Conservation (phyloP, 2,113 vertebrate genomes). For the Microcebus jonahi region DNA sequence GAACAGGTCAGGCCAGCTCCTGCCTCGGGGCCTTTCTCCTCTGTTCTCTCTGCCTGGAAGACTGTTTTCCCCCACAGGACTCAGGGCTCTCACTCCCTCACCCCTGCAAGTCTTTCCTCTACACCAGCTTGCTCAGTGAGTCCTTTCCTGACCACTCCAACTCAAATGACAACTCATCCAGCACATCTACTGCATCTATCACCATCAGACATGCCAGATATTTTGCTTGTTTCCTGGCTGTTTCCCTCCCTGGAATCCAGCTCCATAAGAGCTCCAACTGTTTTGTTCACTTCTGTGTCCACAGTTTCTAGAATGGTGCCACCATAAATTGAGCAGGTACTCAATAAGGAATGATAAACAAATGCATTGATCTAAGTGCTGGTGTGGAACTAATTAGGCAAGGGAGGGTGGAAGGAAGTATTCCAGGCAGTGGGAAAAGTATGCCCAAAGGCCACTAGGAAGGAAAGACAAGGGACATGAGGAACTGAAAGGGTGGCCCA, state of each 20-base stretch:
- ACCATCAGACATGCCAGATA: not conserved
- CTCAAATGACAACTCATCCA: not conserved
- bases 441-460: not conserved
- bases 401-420: not conserved
- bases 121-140: not conserved
- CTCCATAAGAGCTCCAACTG: not conserved
- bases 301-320: not conserved
- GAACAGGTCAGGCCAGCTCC: not conserved
- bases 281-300: not conserved
- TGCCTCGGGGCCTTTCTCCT: not conserved
- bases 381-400: not conserved
- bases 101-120: not conserved
- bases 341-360: not conserved
- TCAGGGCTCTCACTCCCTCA: not conserved
- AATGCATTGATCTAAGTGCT: not conserved
- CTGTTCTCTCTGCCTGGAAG: not conserved
- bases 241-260: not conserved
- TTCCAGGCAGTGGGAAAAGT: not conserved
- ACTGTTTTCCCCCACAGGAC: not conserved
- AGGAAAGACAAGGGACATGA: not conserved
- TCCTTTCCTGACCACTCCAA: not conserved
- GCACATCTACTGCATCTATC: accelerated
- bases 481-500: not conserved
- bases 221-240: not conserved
- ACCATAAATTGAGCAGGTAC: not conserved